Evolutionary conservation across 2,888 invertebrate genomes (phyloP).

Genomic region (Fragum fragum): DNA sequence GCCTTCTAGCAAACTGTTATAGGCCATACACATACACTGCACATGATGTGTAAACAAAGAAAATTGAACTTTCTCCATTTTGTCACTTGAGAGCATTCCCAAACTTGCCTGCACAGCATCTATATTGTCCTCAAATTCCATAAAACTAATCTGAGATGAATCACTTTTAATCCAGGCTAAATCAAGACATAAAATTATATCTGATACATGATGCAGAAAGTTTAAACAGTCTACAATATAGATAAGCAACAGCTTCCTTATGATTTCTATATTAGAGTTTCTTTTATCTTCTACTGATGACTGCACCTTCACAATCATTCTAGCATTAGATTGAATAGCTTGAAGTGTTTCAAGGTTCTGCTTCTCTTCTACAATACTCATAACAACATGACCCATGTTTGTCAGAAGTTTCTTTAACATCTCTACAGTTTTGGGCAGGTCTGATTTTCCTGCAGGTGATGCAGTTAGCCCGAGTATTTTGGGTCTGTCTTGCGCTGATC

Average conservation of each 20-base stretch:
- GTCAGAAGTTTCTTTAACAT: slow-evolving; percentile 76
- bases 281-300: slow-evolving; percentile 28
- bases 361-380: slow-evolving; percentile 72
- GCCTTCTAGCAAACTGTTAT: slow-evolving; percentile 67
- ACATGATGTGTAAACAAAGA: slow-evolving; percentile 64
- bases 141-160: slow-evolving; percentile 42
- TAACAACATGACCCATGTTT: slow-evolving; percentile 74
- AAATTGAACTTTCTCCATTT: slow-evolving; percentile 53
- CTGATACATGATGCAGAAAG: slow-evolving; percentile 63
- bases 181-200: slow-evolving; percentile 59
- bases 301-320: slow-evolving; percentile 52
- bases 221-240: slow-evolving; percentile 76
- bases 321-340: slow-evolving; percentile 75
- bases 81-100: slow-evolving; percentile 38
- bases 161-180: slow-evolving; percentile 43
- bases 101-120: slow-evolving; percentile 64
- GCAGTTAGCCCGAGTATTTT: slow-evolving; percentile 83
- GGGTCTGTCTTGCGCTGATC: slow-evolving; percentile 54
- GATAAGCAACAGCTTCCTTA: slow-evolving; percentile 67
- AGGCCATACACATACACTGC: slow-evolving; percentile 62
- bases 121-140: slow-evolving; percentile 59
- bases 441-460: slow-evolving; percentile 81
- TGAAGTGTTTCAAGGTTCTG: slow-evolving; percentile 58
- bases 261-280: background rate
- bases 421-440: slow-evolving; percentile 68